These are phyloP conservation scores for Campoplex capitator DNA, from an alignment of 2,888 invertebrate genomes.

Conservation along the genomic window DNA sequence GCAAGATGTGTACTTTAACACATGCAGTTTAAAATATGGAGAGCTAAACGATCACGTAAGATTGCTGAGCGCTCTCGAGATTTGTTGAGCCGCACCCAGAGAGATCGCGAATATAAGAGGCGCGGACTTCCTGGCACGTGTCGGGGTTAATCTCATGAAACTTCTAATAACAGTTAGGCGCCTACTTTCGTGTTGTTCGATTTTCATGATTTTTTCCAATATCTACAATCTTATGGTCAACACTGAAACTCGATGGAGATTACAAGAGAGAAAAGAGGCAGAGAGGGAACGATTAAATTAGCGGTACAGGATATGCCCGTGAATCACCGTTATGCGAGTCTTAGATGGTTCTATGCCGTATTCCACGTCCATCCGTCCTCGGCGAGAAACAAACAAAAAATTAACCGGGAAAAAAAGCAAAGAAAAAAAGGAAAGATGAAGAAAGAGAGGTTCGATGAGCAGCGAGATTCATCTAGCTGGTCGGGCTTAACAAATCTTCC, in stretches of 20 bases:
- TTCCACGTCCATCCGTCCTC: not conserved
- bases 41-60: not conserved
- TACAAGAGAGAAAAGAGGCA: not conserved
- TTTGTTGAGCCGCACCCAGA: slow-evolving; percentile 50
- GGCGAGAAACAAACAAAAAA: slow-evolving; percentile 30
- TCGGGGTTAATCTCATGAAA: slow-evolving; percentile 37
- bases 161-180: slow-evolving; percentile 27
- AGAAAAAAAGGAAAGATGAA: slow-evolving; percentile 6
- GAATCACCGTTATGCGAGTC: slow-evolving; percentile 58
- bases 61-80: slow-evolving; percentile 41
- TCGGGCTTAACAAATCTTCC: slow-evolving; percentile 49
- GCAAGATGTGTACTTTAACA: too few species aligned
- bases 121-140: slow-evolving; percentile 52
- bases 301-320: slow-evolving; percentile 62
- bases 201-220: slow-evolving; percentile 4
- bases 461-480: slow-evolving; percentile 34
- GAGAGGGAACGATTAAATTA: slow-evolving; percentile 39
- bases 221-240: slow-evolving; percentile 28
- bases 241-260: slow-evolving; percentile 15
- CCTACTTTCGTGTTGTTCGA: not conserved
- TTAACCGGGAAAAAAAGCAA: not conserved
- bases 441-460: slow-evolving; percentile 51
- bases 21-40: not conserved
- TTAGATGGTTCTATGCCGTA: slow-evolving; percentile 15
- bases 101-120: slow-evolving; percentile 24